Conservation (phyloP, 2,888 invertebrate genomes). For the Doris montereyensis region DNA sequence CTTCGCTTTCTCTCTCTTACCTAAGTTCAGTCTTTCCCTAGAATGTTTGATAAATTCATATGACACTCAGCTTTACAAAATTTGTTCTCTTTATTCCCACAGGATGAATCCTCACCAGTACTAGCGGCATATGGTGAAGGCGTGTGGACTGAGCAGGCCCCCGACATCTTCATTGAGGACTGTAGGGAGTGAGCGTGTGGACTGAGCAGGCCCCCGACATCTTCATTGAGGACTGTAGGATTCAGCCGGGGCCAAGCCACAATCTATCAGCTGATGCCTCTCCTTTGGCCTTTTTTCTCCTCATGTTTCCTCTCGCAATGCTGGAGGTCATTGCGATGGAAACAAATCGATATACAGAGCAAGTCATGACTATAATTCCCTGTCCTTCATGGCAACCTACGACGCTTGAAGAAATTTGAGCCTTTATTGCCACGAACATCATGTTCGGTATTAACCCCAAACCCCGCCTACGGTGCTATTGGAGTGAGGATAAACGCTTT, state of each 20-base stretch:
- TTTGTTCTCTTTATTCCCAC: too few species aligned
- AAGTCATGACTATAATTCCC: not conserved
- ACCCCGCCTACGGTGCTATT: not conserved
- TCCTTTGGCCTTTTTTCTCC: not conserved
- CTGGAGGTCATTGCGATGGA: not conserved
- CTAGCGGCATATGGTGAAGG: too few species aligned
- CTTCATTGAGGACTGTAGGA: not conserved
- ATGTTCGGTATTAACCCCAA: not conserved
- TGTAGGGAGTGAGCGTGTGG: too few species aligned
- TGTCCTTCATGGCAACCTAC: slow-evolving; percentile 28
- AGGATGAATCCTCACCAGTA: too few species aligned
- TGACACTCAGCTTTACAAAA: too few species aligned
- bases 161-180: not conserved
- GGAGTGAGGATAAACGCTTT: not conserved
- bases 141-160: not conserved
- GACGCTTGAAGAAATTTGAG: slow-evolving; percentile 27
- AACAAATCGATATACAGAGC: slow-evolving; percentile 10
- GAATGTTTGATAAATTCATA: too few species aligned
- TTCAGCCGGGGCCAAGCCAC: not conserved
- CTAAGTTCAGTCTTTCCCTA: too few species aligned
- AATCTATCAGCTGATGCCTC: not conserved
- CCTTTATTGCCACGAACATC: slow-evolving; percentile 35
- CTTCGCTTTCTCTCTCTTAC: too few species aligned
- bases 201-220: not conserved
- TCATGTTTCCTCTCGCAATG: slow-evolving; percentile 3